phyloP scores from a whole-genome alignment of 2,888 invertebrate genomes.

The Stenolophus ochropezus region DNA sequence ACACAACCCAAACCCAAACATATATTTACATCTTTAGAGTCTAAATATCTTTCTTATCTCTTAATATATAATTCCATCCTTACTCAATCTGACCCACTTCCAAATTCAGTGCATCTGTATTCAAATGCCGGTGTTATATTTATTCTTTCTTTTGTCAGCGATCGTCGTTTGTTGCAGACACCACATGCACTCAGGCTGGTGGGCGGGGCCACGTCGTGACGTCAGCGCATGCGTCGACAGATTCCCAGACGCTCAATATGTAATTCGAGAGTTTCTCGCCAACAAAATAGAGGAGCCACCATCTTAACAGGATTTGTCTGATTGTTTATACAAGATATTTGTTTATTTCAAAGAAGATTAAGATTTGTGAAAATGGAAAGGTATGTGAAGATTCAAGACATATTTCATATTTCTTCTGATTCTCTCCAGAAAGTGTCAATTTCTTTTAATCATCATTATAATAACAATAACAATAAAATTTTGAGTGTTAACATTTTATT shows the following conservation, averaged over 20 bases:
- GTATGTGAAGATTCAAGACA: neutral
- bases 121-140: slow-evolving; percentile 10
- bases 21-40: neutral
- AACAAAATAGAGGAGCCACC: slow-evolving; percentile 45
- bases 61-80: neutral
- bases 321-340: neutral
- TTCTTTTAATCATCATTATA: too few relatives aligned
- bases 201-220: slow-evolving; percentile 49
- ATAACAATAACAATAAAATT: too few relatives aligned
- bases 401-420: neutral
- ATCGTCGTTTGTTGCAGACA: slow-evolving; percentile 48
- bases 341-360: slow-evolving; percentile 3
- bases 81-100: slow-evolving; percentile 44
- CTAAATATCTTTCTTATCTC: neutral
- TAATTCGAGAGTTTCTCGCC: slow-evolving; percentile 47
- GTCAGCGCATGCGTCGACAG: slow-evolving; percentile 49
- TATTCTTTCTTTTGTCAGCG: slow-evolving; percentile 44
- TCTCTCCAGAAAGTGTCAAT: neutral
- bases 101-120: slow-evolving; percentile 30
- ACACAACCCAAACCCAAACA: neutral
- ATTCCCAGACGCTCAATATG: slow-evolving; percentile 46
- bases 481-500: too few relatives aligned
- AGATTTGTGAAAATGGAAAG: neutral
- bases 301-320: slow-evolving; percentile 26
- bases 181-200: slow-evolving; percentile 39